phyloP scores from a whole-genome alignment of 2,113 vertebrate species.

The Entosphenus tridentatus region DNA sequence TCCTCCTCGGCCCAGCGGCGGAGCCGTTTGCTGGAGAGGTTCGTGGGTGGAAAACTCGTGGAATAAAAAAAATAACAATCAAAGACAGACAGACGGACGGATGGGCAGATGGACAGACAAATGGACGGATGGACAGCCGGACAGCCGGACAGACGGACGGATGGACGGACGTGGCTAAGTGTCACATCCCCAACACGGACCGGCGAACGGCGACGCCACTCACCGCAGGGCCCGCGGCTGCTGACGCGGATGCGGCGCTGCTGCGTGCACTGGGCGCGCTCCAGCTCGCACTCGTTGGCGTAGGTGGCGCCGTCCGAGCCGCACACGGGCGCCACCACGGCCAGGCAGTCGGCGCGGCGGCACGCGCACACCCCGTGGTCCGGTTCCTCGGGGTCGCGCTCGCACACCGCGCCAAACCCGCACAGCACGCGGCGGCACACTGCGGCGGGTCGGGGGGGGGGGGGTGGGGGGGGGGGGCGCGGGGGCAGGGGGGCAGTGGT shows the following conservation, averaged over 20 bases:
- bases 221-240: slow-evolving; percentile 67
- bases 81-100: too few species aligned
- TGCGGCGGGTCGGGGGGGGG: slow-evolving; percentile 14
- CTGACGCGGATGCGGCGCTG: slow-evolving; percentile 75
- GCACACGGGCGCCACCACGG: slow-evolving; percentile 65
- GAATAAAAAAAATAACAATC: too few species aligned
- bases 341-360: slow-evolving; percentile 35
- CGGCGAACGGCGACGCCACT: slow-evolving; percentile 15
- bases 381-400: slow-evolving; percentile 26
- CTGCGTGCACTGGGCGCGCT: slow-evolving; percentile 55
- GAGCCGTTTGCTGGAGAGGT: too few species aligned
- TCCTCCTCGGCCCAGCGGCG: too few species aligned
- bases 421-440: slow-evolving; percentile 76
- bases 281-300: slow-evolving; percentile 81
- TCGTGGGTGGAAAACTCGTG: too few species aligned
- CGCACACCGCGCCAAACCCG: slow-evolving; percentile 61
- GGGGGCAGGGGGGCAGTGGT: neutral
- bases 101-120: too few species aligned
- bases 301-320: slow-evolving; percentile 83
- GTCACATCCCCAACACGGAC: too few species aligned
- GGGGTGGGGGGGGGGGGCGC: neutral
- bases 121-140: too few species aligned
- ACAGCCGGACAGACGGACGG: too few species aligned
- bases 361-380: slow-evolving; percentile 52
- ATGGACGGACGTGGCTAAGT: too few species aligned